Conservation (phyloP, 2,888 invertebrate genomes). For the Drosophila pegasa region DNA sequence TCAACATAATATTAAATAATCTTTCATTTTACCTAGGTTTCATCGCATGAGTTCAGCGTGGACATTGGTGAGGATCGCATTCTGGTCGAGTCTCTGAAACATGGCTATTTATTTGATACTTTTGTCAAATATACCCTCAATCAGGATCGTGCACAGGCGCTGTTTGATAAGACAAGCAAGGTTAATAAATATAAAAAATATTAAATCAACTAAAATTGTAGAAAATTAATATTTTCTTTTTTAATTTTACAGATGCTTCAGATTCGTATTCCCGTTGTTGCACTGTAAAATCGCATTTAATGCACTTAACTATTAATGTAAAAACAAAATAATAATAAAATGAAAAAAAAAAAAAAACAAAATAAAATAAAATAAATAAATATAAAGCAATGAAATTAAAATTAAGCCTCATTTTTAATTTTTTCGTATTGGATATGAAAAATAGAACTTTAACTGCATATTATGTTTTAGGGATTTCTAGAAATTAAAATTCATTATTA, state of each 20-base stretch:
- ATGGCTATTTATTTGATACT: conserved; percentile 88
- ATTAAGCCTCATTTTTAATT: no score
- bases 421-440: no score
- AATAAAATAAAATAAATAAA: background rate
- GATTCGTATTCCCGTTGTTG: conserved; percentile 78
- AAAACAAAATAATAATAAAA: background rate
- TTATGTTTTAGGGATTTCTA: no score
- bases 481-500: no score
- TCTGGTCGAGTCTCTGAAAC: conserved; percentile 87
- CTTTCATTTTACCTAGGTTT: conserved; percentile 86
- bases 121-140: conserved; percentile 89
- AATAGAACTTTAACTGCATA: no score
- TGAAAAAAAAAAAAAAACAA: background rate
- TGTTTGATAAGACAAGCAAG: conserved; percentile 86
- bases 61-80: conserved; percentile 92
- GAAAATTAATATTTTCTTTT: background rate
- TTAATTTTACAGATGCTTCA: conserved; percentile 81
- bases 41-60: conserved; percentile 87
- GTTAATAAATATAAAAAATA: conserved; percentile 72
- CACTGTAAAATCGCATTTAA: background rate
- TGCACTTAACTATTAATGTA: background rate
- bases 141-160: conserved; percentile 86
- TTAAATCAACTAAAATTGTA: conserved; percentile 17
- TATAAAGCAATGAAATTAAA: conserved; percentile 3
- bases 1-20: no score